phyloP scores from a whole-genome alignment of 2,113 vertebrate species.

The Mormoops blainvillei region DNA sequence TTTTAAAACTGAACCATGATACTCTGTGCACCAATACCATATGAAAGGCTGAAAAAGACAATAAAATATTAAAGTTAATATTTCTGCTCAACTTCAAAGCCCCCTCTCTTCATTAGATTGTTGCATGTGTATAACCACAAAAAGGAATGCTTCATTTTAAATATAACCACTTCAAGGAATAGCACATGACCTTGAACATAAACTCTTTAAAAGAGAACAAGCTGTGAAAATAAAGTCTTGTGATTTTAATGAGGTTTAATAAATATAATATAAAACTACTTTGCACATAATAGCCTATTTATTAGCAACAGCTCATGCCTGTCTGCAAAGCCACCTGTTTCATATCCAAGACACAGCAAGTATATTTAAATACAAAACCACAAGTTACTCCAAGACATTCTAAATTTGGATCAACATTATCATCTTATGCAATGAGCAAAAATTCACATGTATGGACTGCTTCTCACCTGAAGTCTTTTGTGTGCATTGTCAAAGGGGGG shows the following conservation, averaged over 20 bases:
- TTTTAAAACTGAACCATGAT: neutral
- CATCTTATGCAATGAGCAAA: neutral
- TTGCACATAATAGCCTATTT: neutral
- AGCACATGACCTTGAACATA: neutral
- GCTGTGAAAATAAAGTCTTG: neutral
- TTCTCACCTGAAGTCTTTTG: neutral
- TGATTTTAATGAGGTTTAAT: conserved; percentile 7
- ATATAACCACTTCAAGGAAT: conserved; percentile 26
- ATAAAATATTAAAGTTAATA: conserved; percentile 24
- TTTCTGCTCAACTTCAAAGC: neutral
- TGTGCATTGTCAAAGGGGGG: conserved; percentile 38
- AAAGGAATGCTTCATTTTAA: conserved; percentile 21
- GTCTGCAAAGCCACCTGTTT: neutral
- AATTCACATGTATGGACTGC: neutral
- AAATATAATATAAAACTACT: neutral
- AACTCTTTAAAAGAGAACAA: conserved; percentile 36
- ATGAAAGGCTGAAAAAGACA: neutral
- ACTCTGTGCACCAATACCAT: neutral
- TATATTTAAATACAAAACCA: conserved; percentile 30
- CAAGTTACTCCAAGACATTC: neutral
- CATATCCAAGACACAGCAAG: neutral
- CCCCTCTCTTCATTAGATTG: neutral
- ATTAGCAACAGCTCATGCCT: neutral
- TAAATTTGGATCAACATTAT: conserved; percentile 33
- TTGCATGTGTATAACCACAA: neutral